Conservation (phyloP, 2,113 vertebrate species). For the Psilopsiagon aymara region DNA sequence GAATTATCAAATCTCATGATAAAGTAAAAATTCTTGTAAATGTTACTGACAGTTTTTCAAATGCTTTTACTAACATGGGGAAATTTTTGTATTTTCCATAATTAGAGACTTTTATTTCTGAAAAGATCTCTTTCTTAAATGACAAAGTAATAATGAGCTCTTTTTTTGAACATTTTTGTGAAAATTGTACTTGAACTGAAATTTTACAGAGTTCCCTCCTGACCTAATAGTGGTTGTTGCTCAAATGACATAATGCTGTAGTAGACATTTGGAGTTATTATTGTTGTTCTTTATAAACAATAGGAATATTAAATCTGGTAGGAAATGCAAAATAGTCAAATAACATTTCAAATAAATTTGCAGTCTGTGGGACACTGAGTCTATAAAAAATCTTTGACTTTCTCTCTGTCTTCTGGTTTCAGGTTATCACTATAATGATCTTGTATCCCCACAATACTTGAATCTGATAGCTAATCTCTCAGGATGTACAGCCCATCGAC, state of each 20-base stretch:
- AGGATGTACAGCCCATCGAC: constrained; percentile 93
- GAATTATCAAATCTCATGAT: not conserved
- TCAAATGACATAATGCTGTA: not conserved
- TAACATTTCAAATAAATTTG: not conserved
- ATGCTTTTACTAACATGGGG: not conserved
- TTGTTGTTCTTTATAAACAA: not conserved
- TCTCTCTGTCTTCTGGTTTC: constrained; percentile 18
- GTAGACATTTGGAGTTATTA: not conserved
- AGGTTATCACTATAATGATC: constrained; percentile 98
- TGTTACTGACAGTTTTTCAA: not conserved
- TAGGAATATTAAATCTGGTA: not conserved
- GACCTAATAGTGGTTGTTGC: not conserved
- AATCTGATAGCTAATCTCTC: constrained; percentile 96
- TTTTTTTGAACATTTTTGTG: not conserved
- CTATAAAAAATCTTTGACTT: not conserved
- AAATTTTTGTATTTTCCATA: not conserved
- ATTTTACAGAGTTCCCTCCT: not conserved
- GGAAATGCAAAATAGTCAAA: not conserved
- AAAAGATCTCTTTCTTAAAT: not conserved
- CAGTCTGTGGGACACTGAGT: not conserved
- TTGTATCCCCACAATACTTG: constrained; percentile 95
- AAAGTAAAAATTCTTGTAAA: not conserved
- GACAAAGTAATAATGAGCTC: not conserved
- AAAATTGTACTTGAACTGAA: not conserved
- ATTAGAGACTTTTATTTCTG: not conserved